Conservation (phyloP, 2,797 vertebrate genomes). For the Diplodus sargus region DNA sequence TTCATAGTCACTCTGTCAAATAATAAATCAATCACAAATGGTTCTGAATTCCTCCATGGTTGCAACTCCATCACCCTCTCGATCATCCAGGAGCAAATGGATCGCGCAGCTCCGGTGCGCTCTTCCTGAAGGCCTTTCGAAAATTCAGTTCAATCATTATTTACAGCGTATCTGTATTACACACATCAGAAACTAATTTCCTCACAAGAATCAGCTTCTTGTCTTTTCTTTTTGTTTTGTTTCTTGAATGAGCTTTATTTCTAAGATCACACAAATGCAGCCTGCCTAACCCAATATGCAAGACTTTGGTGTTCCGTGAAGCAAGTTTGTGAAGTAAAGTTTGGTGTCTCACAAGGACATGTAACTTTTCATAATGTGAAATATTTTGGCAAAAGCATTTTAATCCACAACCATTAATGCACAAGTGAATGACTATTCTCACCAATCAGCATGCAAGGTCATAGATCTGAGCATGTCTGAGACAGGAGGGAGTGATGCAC, state of each 20-base stretch:
- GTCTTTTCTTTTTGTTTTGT: not conserved
- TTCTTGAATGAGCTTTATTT: not conserved
- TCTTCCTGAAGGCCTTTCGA: conserved; percentile 31
- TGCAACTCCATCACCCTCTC: conserved; percentile 47
- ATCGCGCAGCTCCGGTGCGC: conserved; percentile 18
- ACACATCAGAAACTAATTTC: not conserved
- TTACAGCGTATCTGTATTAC: not conserved
- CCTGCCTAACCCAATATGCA: conserved; percentile 4
- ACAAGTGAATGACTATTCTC: not conserved
- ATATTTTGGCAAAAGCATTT: not conserved
- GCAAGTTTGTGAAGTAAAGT: not conserved
- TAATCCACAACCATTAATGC: not conserved
- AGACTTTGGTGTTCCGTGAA: not conserved
- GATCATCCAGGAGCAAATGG: conserved; percentile 36
- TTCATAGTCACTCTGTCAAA: conserved; percentile 68
- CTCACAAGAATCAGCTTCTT: not conserved
- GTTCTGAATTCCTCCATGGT: conserved; percentile 59
- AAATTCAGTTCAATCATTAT: conserved; percentile 16
- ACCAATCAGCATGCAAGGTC: not conserved
- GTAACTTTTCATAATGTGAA: not conserved
- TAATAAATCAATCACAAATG: conserved; percentile 72
- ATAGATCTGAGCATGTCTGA: not conserved
- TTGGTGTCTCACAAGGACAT: not conserved
- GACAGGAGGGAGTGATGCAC: not conserved
- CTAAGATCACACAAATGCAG: not conserved